phyloP scores from a whole-genome alignment of 2,113 vertebrate species.

The Sylvietta virens region DNA sequence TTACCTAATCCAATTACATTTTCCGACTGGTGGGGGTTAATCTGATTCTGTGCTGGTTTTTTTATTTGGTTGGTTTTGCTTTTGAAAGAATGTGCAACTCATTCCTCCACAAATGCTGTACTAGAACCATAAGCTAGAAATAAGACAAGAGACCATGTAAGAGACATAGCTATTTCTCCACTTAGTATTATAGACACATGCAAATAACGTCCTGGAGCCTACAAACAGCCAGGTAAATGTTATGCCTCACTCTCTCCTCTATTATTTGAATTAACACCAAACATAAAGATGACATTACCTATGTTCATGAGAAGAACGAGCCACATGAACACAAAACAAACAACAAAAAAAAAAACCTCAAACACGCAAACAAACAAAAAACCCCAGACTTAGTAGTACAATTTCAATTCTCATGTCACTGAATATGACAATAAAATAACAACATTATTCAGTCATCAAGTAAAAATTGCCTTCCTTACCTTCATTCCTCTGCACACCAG shows the following conservation, averaged over 20 bases:
- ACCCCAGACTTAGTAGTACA: rapidly evolving
- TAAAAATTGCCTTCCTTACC: not conserved
- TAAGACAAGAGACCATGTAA: not conserved
- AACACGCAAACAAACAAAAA: not conserved
- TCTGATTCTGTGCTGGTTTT: not conserved
- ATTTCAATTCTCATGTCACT: not conserved
- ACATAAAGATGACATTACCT: not conserved
- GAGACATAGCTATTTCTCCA: not conserved
- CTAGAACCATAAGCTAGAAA: not conserved
- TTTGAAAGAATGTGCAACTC: not conserved
- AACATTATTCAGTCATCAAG: not conserved
- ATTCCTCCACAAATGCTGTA: not conserved
- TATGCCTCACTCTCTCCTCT: not conserved
- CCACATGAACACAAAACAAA: not conserved
- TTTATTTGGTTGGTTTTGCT: not conserved
- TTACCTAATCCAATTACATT: not conserved
- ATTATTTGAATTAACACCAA: not conserved
- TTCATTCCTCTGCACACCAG: not conserved
- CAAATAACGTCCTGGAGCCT: not conserved
- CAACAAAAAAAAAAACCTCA: not conserved
- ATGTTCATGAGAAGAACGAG: not conserved
- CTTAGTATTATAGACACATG: not conserved
- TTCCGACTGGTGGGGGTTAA: not conserved
- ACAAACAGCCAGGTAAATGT: not conserved
- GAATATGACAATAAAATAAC: not conserved